Percentiles rank a stretch among this genome's conserved stretches.
Conservation (phyloP, 2,888 invertebrate genomes). For the Acholoe squamosa region DNA sequence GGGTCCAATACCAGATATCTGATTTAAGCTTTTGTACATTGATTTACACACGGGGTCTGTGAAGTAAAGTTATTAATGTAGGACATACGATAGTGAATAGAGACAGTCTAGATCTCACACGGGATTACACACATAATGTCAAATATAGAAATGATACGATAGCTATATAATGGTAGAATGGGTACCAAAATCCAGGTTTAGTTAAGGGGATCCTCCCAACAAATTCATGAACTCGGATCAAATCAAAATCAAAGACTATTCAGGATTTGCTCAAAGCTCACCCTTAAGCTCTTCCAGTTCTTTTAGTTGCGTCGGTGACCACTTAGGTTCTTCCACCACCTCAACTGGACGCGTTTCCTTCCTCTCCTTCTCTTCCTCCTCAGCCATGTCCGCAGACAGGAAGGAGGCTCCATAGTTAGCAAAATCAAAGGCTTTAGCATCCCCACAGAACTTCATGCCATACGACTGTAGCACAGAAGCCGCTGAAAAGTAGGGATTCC, state of each 20-base stretch:
- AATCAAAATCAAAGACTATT: too few species aligned
- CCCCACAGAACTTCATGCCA: background rate
- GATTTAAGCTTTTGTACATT: slow-evolving; percentile 72
- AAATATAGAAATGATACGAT: too few species aligned
- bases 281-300: slow-evolving; percentile 22
- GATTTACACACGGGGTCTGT: slow-evolving; percentile 75
- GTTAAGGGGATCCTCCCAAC: too few species aligned
- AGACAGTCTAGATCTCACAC: too few species aligned
- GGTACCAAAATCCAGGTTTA: too few species aligned
- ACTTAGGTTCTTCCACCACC: background rate
- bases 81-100: too few species aligned
- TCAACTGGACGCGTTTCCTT: background rate
- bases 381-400: slow-evolving; percentile 1
- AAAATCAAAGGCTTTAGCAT: background rate
- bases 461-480: background rate
- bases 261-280: background rate
- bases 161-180: too few species aligned
- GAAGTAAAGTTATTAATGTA: slow-evolving; percentile 13
- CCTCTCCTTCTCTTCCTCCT: background rate
- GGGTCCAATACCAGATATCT: slow-evolving; percentile 73
- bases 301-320: background rate
- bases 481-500: background rate
- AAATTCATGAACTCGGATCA: too few species aligned
- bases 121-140: too few species aligned
- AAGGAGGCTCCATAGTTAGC: slow-evolving; percentile 19